A percentile compares a stretch with the other conserved stretches of the same genome.
These are phyloP conservation scores for Zaprionus africanus DNA, from an alignment of 1,140 invertebrate species.

Conservation along the genomic window DNA sequence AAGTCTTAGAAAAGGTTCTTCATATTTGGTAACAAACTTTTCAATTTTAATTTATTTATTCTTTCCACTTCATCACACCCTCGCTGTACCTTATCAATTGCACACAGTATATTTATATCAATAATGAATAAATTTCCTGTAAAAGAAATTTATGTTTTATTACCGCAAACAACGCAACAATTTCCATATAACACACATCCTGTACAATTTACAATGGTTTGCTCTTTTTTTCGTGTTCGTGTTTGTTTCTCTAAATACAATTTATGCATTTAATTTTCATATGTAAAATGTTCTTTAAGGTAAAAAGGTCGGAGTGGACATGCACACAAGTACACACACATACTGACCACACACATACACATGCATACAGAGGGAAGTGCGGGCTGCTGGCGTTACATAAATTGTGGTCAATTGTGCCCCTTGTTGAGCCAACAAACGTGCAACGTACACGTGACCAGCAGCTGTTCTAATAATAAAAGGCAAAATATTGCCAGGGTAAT, in stretches of 20 bases:
- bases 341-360: neutral
- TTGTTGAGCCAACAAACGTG: conserved; percentile 34
- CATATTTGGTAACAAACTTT: neutral
- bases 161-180: conserved; percentile 16
- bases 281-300: conserved; percentile 38
- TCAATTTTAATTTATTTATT: neutral
- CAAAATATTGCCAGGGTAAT: conserved; percentile 30
- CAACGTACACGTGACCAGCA: conserved; percentile 37
- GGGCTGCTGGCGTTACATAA: conserved; percentile 26
- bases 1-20: neutral
- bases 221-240: neutral
- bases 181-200: conserved; percentile 10
- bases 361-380: neutral
- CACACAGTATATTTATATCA: conserved; percentile 31
- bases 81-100: neutral
- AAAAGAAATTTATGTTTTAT: conserved; percentile 41
- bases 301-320: conserved; percentile 10
- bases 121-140: conserved; percentile 38
- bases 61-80: neutral
- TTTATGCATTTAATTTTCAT: conserved; percentile 52
- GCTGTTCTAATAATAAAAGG: conserved; percentile 39
- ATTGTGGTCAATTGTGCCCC: conserved; percentile 37
- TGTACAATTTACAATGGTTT: conserved; percentile 21
- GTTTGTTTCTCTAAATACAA: conserved; percentile 3
- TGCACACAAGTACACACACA: neutral